Evolutionary conservation across 2,113 vertebrate species (phyloP).

Genomic region (Mesocricetus auratus): DNA sequence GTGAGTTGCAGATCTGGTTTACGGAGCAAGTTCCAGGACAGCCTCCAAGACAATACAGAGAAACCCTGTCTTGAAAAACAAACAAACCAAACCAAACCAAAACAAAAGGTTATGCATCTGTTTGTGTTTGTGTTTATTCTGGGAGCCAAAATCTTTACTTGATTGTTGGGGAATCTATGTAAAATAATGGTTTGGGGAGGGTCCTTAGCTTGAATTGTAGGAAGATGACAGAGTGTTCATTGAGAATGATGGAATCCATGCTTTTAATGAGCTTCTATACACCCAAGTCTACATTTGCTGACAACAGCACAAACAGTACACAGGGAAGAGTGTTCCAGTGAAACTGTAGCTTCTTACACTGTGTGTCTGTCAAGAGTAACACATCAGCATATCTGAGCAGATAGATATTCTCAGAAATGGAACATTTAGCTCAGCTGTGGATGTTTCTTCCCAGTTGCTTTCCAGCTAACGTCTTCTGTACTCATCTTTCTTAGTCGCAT

Average conservation of each 20-base stretch:
- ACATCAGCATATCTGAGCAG: not conserved
- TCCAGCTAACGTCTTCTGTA: not conserved
- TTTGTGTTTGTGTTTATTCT: constrained; percentile 42
- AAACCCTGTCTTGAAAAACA: too few species aligned
- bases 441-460: not conserved
- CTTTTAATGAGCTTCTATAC: not conserved
- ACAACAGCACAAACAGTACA: not conserved
- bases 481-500: not conserved
- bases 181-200: not conserved
- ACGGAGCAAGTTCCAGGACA: too few species aligned
- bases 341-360: not conserved
- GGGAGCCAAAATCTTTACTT: not conserved
- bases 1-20: too few species aligned
- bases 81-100: too few species aligned
- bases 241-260: not conserved
- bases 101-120: not conserved
- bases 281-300: not conserved
- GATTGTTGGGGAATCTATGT: not conserved
- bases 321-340: not conserved
- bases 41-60: too few species aligned
- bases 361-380: not conserved
- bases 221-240: not conserved
- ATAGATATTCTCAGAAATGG: not conserved
- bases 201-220: not conserved
- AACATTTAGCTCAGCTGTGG: not conserved